Percentiles rank a stretch among this genome's conserved stretches.
Conservation (phyloP, 2,797 vertebrate species). For the Sebastes vulpes region DNA sequence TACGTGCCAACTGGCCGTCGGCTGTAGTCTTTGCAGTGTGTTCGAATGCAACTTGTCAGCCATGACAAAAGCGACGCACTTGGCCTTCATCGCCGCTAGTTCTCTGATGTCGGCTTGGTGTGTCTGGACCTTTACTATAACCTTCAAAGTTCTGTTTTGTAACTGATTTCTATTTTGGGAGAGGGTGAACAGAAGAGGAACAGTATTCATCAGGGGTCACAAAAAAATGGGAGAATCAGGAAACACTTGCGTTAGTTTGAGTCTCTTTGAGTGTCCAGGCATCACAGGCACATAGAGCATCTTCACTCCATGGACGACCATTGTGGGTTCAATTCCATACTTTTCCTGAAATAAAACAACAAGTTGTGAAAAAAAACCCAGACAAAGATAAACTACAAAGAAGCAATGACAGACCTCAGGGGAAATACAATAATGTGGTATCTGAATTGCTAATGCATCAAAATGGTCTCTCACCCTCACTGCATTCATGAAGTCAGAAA, state of each 20-base stretch:
- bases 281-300: constrained; percentile 99
- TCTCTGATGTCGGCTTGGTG: too few species aligned
- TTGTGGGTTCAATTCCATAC: constrained; percentile 96
- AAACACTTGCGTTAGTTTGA: constrained; percentile 93
- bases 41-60: too few species aligned
- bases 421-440: not conserved
- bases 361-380: not conserved
- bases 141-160: not conserved
- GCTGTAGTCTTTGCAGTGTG: too few species aligned
- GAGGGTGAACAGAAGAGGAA: not conserved
- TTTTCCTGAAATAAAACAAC: constrained; percentile 87
- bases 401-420: not conserved
- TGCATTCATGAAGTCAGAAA: constrained; percentile 96
- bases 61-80: too few species aligned
- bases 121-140: too few species aligned
- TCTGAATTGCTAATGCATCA: not conserved
- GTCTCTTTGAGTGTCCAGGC: constrained; percentile 97
- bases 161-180: not conserved
- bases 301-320: constrained; percentile 99
- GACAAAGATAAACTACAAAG: not conserved
- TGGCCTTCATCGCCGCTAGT: too few species aligned
- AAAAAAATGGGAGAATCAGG: not conserved
- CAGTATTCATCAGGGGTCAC: not conserved
- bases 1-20: too few species aligned
- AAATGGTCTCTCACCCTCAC: constrained; percentile 89